These are phyloP conservation scores for Hyles lineata DNA, from an alignment of 2,888 invertebrate genomes.

Conservation along the genomic window DNA sequence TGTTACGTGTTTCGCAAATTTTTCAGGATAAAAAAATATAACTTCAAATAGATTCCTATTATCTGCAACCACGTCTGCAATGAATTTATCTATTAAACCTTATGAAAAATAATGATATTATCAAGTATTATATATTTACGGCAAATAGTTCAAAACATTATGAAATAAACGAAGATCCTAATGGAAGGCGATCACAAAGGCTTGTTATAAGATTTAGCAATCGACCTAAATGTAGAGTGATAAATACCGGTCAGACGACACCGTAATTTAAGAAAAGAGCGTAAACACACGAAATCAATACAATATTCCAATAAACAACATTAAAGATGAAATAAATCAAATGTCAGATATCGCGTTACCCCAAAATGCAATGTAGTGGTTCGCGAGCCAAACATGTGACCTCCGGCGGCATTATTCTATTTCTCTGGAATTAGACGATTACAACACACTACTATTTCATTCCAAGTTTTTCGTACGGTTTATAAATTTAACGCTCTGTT, in stretches of 20 bases:
- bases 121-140: not conserved
- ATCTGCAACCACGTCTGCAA: too few relatives aligned
- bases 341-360: constrained; percentile 45
- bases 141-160: not conserved
- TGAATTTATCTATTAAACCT: too few relatives aligned
- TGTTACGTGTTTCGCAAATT: too few relatives aligned
- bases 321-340: constrained; percentile 41
- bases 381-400: constrained; percentile 56
- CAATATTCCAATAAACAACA: constrained; percentile 28
- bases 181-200: too few relatives aligned
- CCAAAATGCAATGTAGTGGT: constrained; percentile 41
- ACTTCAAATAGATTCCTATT: too few relatives aligned
- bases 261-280: not conserved
- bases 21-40: too few relatives aligned
- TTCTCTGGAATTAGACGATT: constrained; percentile 76
- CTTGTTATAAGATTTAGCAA: not conserved
- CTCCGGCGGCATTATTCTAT: constrained; percentile 67
- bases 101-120: too few relatives aligned
- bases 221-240: not conserved
- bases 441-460: constrained; percentile 70
- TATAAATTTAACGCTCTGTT: constrained; percentile 62
- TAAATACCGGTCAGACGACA: not conserved
- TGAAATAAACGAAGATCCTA: not conserved
- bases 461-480: constrained; percentile 66
- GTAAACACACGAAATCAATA: constrained; percentile 9